A percentile compares a stretch with the other conserved stretches of the same genome.
These are phyloP conservation scores for Mesorhabditis sp. DNA, from an alignment of 2,888 invertebrate genomes.

Conservation along the genomic window DNA sequence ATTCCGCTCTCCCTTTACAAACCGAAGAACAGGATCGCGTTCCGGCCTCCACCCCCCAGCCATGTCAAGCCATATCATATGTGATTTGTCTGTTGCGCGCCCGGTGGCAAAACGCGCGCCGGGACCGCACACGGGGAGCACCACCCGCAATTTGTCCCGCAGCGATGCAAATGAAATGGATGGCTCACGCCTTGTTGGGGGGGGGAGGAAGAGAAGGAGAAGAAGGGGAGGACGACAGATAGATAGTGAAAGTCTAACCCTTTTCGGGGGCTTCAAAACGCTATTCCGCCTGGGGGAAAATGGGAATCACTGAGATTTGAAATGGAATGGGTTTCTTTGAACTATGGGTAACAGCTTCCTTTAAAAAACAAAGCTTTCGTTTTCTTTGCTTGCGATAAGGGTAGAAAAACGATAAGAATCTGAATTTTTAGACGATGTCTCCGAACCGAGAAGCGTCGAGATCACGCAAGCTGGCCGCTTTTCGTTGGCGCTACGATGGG, in stretches of 20 bases:
- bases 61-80: no score
- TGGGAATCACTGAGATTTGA: no score
- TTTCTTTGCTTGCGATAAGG: not conserved
- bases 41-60: no score
- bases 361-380: not conserved
- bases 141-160: not conserved
- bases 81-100: no score
- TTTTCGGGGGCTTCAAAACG: no score
- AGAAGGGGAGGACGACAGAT: not conserved
- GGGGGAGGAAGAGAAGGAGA: not conserved
- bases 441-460: slow-evolving; percentile 49
- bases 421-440: slow-evolving; percentile 47
- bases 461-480: slow-evolving; percentile 46
- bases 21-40: no score
- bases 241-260: not conserved
- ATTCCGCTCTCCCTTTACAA: no score
- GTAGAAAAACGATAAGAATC: not conserved
- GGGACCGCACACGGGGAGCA: not conserved
- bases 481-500: slow-evolving; percentile 55
- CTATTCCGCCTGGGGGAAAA: no score
- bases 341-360: not conserved
- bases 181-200: not conserved
- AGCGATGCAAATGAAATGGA: slow-evolving; percentile 2
- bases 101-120: no score
- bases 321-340: not conserved